Percentiles rank a stretch among this genome's conserved stretches.
Evolutionary conservation across 2,797 vertebrate genomes (phyloP).

Genomic region (Atherinosoma microstoma): DNA sequence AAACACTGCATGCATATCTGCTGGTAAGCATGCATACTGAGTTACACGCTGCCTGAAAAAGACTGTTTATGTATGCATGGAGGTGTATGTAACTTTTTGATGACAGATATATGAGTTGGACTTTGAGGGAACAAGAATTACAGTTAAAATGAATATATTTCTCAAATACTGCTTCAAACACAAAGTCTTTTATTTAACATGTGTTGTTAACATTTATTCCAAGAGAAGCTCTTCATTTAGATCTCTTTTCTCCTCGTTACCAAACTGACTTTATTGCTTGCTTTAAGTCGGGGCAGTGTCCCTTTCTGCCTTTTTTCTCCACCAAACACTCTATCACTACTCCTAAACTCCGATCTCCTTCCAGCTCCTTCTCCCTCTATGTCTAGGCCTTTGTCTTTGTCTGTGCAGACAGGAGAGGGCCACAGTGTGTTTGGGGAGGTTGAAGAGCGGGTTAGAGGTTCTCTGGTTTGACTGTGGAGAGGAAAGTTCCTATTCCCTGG

Average conservation of each 20-base stretch:
- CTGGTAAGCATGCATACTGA: conserved; percentile 41
- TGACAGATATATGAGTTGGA: not conserved
- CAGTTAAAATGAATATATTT: not conserved
- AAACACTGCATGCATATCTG: conserved; percentile 69
- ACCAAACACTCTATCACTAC: conserved; percentile 22
- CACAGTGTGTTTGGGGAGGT: conserved; percentile 63
- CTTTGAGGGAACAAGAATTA: not conserved
- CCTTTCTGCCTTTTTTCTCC: conserved; percentile 41
- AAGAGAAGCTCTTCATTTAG: not conserved
- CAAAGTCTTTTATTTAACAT: not conserved
- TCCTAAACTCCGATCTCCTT: conserved; percentile 27
- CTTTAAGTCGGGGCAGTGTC: conserved; percentile 63
- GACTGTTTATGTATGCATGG: not conserved
- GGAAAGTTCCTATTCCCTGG: conserved; percentile 16
- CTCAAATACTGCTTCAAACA: not conserved
- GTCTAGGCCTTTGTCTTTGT: conserved; percentile 26
- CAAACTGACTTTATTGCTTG: conserved; percentile 53
- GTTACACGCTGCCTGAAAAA: conserved; percentile 38
- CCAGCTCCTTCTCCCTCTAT: conserved; percentile 26
- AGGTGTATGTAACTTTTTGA: conserved; percentile 10
- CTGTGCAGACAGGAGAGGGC: conserved; percentile 40
- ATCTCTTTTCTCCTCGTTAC: conserved; percentile 60
- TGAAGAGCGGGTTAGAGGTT: conserved; percentile 50
- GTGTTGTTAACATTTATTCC: conserved; percentile 1
- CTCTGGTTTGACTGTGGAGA: conserved; percentile 31